Evolutionary conservation across 1,140 invertebrate genomes (phyloP), one percentile per base, ranked within the genome.

Genomic region (Mercenaria mercenaria): DNA sequence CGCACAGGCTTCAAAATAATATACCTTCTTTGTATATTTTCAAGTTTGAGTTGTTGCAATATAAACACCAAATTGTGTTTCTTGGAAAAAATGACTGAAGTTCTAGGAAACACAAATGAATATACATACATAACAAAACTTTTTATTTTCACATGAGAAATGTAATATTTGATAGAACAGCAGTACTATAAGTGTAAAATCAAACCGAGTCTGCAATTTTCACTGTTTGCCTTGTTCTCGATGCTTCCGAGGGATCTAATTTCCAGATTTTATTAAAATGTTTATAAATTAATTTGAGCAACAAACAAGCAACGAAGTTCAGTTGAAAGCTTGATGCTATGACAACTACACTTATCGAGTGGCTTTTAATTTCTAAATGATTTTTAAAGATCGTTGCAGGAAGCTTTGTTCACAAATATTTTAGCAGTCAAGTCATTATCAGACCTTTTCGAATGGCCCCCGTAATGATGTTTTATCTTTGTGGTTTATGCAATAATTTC

Each of bases 401-500:
- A 64, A 23, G 23, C 61, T 64, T 64, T 64, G 61, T 64, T 64
- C 61, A 64, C 61, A 64, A 64, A 64, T 64, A 64, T 64, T 64
- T 64, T 64, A 64, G 32, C 61, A 64, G 61, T 64, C 8, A 64
- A 64, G 61, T 26, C 32, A 8, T 64, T 64, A 64, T 64, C 61
- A 64, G 61, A 64, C 8, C 61, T 64, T 64, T 64, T 64, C 23
- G 43, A 47, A 47, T 47, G 43, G 18, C 43, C 43, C 43, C 18
- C 18, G 43, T 47, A 47, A 47, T 47, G 8, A 47, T 47, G 43
- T 47, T 47, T 47, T 47, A 47, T 47, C 8, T 47, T n/a, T n/a
- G n/a, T n/a, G n/a, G n/a, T n/a, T n/a, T n/a, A n/a, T 47, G 43
- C 43, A 47, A 47, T 47, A 47, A 47, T 47, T 47, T 47, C 43